Evolutionary conservation across 23 tunicate species (phyloP).

Genomic region (Diplosoma virens): DNA sequence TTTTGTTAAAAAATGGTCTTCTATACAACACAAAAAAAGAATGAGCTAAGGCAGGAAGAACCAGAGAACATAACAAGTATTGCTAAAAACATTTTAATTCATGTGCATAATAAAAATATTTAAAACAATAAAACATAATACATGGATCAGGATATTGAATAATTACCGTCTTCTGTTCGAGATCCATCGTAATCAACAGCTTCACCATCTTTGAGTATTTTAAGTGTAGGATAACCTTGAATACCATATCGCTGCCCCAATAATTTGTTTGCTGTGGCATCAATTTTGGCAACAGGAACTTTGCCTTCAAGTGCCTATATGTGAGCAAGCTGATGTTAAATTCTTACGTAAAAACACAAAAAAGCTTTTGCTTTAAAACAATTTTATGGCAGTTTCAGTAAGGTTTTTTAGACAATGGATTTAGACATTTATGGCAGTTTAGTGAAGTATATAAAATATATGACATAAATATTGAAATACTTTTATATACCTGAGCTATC

Average conservation of each 20-base stretch:
- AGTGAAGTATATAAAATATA: too few species aligned
- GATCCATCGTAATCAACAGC: conserved; percentile 74
- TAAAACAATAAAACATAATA: too few species aligned
- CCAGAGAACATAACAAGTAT: not conserved
- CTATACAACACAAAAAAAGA: not conserved
- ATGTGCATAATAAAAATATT: too few species aligned
- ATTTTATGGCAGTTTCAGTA: too few species aligned
- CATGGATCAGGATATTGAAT: too few species aligned
- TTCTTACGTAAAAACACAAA: too few species aligned
- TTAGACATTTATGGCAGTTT: too few species aligned
- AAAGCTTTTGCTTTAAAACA: too few species aligned
- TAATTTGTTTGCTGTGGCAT: conserved; percentile 66
- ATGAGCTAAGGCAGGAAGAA: not conserved
- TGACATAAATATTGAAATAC: too few species aligned
- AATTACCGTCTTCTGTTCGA: conserved; percentile 73
- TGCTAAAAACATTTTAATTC: too few species aligned
- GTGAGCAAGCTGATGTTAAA: too few species aligned
- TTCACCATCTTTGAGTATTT: conserved; percentile 59
- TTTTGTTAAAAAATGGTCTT: not conserved
- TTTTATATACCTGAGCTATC: conserved; percentile 84
- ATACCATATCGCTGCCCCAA: conserved; percentile 57
- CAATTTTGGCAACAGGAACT: conserved; percentile 76
- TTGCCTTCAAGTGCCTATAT: conserved; percentile 52
- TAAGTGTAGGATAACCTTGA: conserved; percentile 77
- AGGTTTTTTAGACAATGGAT: too few species aligned